Base-by-base conservation (phyloP, 2,888 invertebrate species). In the Amblyteles armatorius region DNA sequence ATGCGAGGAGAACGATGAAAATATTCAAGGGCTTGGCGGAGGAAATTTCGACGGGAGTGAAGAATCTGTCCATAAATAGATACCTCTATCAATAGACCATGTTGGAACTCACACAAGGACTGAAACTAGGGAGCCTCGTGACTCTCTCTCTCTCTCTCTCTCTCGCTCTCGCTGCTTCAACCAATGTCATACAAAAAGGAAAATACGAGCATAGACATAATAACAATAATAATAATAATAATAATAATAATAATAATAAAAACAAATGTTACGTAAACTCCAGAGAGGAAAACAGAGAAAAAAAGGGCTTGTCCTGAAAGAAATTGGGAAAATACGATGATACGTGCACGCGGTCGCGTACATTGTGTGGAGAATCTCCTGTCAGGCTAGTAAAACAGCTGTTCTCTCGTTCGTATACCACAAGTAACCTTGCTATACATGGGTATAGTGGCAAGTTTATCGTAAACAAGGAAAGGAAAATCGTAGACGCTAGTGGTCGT, bases 81-180 rank as follows among this genome's bases (percentile, higher is more conserved):
- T n/a, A 40, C 67, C 22, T 82, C 84, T 84, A 84, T 84, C 69
- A 79, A 82, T 84, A 84, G 81, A 82, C 68, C 63, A 40, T 74
- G 83, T 60, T 72, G 72, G 60, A 78, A 77, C 50, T 68, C 63
- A 50, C 26, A 60, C 77, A 78, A 81, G 84, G 80, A 55, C 80
- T 60, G 36, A 72, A 71, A 22, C 52, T 52, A 36, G 36, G 29
- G 52, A 52, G 63, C 44, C 63, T 60, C 50, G 44, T 73, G 65
- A 16, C 33, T 67, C 29, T 73, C 60, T 48, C 13, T 13, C 44
- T 44, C 44, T 44, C 22, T 22, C 22, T 22, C 22, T 0, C 22
- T 22, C 22, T 22, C 22, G 22, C 22, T 26, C 33, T 6, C 16
- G 44, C 16, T 9, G 26, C 33, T 65, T 7, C 19, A 71, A 13